Evolutionary conservation across 2,113 vertebrate genomes (phyloP).

Genomic region (Holacanthus passer): DNA sequence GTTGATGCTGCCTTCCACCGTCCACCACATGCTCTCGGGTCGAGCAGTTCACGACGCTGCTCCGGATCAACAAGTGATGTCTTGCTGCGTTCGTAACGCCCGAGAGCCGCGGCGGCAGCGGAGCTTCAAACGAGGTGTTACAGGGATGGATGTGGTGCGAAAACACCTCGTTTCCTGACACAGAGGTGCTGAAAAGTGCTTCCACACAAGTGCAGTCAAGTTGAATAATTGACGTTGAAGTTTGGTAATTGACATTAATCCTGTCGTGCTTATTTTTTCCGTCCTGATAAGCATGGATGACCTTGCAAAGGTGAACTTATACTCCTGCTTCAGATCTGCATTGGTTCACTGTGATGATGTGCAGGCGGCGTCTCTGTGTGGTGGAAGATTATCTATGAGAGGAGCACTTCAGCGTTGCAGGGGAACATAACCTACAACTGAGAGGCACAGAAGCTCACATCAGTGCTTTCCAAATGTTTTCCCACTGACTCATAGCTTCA

Average conservation of each 20-base stretch:
- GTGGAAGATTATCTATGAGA: slow-evolving; percentile 2
- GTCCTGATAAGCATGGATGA: slow-evolving; percentile 4
- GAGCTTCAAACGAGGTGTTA: slow-evolving; percentile 12
- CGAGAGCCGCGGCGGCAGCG: slow-evolving; percentile 1
- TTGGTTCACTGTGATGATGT: not conserved
- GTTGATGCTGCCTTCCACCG: not conserved
- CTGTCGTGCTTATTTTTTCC: slow-evolving; percentile 3
- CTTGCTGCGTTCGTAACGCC: slow-evolving; percentile 13
- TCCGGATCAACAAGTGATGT: slow-evolving; percentile 4
- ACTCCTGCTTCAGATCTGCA: slow-evolving; percentile 19
- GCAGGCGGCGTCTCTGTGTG: not conserved
- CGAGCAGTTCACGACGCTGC: not conserved
- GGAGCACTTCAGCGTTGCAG: not conserved
- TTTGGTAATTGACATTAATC: slow-evolving; percentile 49
- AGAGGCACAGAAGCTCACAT: not conserved
- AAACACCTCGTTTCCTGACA: not conserved
- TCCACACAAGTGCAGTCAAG: slow-evolving; percentile 11
- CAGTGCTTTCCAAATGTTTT: slow-evolving; percentile 14
- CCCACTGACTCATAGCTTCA: slow-evolving; percentile 2
- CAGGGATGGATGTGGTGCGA: not conserved
- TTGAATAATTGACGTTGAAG: slow-evolving; percentile 37
- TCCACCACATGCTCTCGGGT: not conserved
- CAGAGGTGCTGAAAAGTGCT: slow-evolving; percentile 9
- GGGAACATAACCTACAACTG: not conserved
- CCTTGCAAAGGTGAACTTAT: slow-evolving; percentile 42